phyloP scores from a whole-genome alignment of 64 coral and sea anemone species.

The Stichodactyla mertensii region DNA sequence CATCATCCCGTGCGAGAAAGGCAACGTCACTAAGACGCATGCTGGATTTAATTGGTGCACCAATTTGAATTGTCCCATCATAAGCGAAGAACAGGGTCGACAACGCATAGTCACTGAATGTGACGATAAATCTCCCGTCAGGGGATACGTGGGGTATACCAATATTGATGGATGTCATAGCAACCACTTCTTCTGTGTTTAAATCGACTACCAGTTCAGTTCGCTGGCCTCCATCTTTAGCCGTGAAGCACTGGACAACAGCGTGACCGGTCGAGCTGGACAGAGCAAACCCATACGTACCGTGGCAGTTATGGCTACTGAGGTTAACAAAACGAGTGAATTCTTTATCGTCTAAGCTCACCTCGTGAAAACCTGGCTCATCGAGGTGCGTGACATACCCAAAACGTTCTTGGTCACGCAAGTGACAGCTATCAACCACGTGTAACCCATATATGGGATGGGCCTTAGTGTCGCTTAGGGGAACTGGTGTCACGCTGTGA shows the following conservation, averaged over 20 bases:
- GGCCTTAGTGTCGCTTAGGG: neutral
- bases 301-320: slow-evolving; percentile 44
- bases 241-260: slow-evolving; percentile 58
- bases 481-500: slow-evolving; percentile 20
- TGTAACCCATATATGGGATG: slow-evolving; percentile 34
- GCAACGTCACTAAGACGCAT: slow-evolving; percentile 44
- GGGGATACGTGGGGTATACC: slow-evolving; percentile 52
- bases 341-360: slow-evolving; percentile 38
- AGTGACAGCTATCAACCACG: slow-evolving; percentile 41
- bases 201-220: slow-evolving; percentile 47
- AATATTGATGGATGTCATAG: slow-evolving; percentile 23
- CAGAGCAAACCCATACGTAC: slow-evolving; percentile 41
- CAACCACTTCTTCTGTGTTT: slow-evolving; percentile 23
- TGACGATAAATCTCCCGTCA: slow-evolving; percentile 56
- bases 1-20: slow-evolving; percentile 27
- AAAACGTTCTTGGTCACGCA: slow-evolving; percentile 21
- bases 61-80: slow-evolving; percentile 29
- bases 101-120: slow-evolving; percentile 40
- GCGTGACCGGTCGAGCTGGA: slow-evolving; percentile 16
- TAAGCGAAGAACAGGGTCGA: slow-evolving; percentile 38
- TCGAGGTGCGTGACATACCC: slow-evolving; percentile 62
- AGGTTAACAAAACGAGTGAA: slow-evolving; percentile 57
- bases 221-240: slow-evolving; percentile 26
- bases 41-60: slow-evolving; percentile 39
- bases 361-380: slow-evolving; percentile 51